Evolutionary conservation across 2,888 invertebrate genomes (phyloP).

Genomic region (Aporophyla nigra): DNA sequence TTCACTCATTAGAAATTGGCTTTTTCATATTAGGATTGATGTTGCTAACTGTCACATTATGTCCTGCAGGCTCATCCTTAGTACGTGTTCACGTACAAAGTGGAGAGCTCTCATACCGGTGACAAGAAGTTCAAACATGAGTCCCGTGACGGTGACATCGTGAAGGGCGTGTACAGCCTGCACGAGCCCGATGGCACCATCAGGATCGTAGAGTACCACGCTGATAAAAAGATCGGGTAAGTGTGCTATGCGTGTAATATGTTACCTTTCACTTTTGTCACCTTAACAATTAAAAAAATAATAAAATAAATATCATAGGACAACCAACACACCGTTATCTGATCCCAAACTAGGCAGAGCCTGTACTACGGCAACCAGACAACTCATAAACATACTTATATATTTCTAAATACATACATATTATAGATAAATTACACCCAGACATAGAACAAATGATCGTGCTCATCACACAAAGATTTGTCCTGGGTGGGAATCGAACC

Average conservation of each 20-base stretch:
- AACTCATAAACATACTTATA: no score
- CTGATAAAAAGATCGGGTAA: slow-evolving; percentile 78
- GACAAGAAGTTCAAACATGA: slow-evolving; percentile 89
- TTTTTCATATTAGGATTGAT: not conserved
- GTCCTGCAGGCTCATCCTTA: slow-evolving; percentile 79
- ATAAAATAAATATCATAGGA: no score
- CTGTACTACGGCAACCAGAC: no score
- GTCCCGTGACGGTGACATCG: slow-evolving; percentile 88
- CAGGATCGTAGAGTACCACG: slow-evolving; percentile 86
- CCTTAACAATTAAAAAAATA: no score
- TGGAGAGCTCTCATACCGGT: slow-evolving; percentile 87
- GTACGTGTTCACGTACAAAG: slow-evolving; percentile 87
- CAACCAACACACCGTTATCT: no score
- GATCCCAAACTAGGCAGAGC: no score
- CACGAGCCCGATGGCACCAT: slow-evolving; percentile 84
- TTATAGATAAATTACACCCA: no score
- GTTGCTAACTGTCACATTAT: not conserved
- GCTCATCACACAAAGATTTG: no score
- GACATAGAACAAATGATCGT: no score
- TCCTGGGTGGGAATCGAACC: no score
- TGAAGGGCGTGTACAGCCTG: slow-evolving; percentile 90
- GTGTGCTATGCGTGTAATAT: not conserved
- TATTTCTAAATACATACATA: no score
- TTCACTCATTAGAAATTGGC: not conserved
- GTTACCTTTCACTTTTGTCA: not conserved